Evolutionary conservation across 2,888 invertebrate genomes (phyloP), one percentile per base, ranked within the genome.

Genomic region (Euclidia mi): DNA sequence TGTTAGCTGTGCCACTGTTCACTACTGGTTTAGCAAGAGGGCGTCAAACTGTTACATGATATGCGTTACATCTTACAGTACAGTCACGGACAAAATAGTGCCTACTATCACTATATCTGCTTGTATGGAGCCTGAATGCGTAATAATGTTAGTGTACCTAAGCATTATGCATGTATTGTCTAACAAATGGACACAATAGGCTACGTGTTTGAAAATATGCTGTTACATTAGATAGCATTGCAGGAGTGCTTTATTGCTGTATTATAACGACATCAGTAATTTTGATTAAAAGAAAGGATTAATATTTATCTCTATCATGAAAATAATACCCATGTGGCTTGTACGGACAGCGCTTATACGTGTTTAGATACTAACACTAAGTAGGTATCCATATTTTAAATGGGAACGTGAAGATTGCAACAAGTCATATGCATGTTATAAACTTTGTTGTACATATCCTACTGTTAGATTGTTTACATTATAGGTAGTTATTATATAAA

Each of bases 131-230:
- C 34, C 34, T 56, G 28, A 49, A 45, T 56, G 40, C 34, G 45
- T 52, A 44, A 40, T 48, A 52, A 35, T 47, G 43, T 29, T 18
- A 48, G 31, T 41, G 29, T 47, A 37, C 14, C 12, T 34, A 28
- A 32, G 28, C 32, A 25, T 2, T 31, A 38, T 17, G 37, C 25
- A 29, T 17, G 42, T 45, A 42, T 45, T 44, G 49, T 46, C 44
- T 53, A 56, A 59, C 53, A 58, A 41, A 31, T 53, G 48, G 14
- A 25, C 28, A 59, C 49, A 59, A 59, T 53, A 41, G 45, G 45
- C 28, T 41, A 25, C 15, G 9, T 53, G 48, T 53, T 47, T 53
- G 38, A 42, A 25, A 59, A 49, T 35, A 46, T 50, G 15, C 20
- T 32, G 11, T 12, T 35, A 28, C 34, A 10, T 42, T 28, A 4